Evolutionary conservation across 2,888 invertebrate genomes (phyloP), one percentile per base, ranked within the genome.

Genomic region (Cartodere bifasciata): DNA sequence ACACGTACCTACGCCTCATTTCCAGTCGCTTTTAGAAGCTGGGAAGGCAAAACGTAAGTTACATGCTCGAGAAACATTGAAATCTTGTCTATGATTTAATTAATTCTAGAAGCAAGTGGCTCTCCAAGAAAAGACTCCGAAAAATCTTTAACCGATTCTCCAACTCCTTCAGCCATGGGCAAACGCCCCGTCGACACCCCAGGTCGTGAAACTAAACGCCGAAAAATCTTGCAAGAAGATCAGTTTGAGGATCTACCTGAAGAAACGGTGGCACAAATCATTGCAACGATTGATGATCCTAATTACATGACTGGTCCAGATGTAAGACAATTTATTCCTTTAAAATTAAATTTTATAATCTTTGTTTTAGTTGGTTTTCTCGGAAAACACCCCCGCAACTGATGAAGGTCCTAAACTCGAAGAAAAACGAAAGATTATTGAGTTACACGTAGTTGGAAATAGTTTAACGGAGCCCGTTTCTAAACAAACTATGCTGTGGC

Each of bases 391-490:
- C 2, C 84, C 91, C 0, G 51, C 57, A 10, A 69, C 91, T 9
- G 94, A 94, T 52, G 91, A 92, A 52, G 82, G 81, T 4, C 91
- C 92, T 0, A 84, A 92, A 52, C 65, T 80, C 16, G 90, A 94
- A 53, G 95, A 97, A 56, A 75, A 77, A 36, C 71, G 79, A 29
- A 87, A 90, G 31, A 72, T 84, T 31, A 94, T 97, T 11, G 83
- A 88, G 53, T 88, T 95, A 56, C 90, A 92, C 48, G 81, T 98
- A 4, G 81, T 97, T 31, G 87, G 88, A 3, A 97, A 98, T 63
- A 86, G 88, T 2, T 64, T 95, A 6, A 86, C 85, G 0, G 77
- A 81, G 34, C 74, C 80, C 0, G 88, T 91, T 4, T 75, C 81
- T 29, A 85, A 87, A 48, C 86, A 91, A 57, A 86, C 87, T 2